These are phyloP conservation scores for Hyperoplus lanceolatus DNA, from an alignment of 2,797 vertebrate species.

Conservation along the genomic window DNA sequence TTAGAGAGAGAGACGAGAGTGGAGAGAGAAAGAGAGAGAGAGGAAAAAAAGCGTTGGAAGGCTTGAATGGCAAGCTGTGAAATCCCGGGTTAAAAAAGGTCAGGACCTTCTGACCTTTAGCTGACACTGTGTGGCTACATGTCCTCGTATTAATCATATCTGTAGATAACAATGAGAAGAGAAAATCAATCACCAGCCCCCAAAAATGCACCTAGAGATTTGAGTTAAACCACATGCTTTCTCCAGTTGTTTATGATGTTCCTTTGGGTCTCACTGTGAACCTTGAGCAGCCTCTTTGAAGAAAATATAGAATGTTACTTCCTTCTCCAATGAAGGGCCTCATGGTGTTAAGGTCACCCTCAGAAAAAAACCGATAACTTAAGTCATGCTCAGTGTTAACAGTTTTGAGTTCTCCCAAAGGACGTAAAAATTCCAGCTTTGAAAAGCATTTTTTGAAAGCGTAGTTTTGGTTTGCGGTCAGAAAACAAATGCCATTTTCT, in stretches of 20 bases:
- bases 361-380: neutral
- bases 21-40: neutral
- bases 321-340: neutral
- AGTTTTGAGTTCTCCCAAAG: slow-evolving; percentile 12
- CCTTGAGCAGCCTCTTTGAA: slow-evolving; percentile 4
- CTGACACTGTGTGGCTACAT: slow-evolving; percentile 19
- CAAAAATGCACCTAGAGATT: slow-evolving; percentile 10
- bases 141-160: slow-evolving; percentile 22
- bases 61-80: slow-evolving; percentile 22
- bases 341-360: slow-evolving; percentile 21
- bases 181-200: neutral
- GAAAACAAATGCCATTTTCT: neutral
- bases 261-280: neutral
- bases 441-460: slow-evolving; percentile 36
- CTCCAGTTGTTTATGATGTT: neutral
- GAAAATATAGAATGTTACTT: neutral
- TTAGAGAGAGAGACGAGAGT: neutral
- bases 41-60: neutral
- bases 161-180: slow-evolving; percentile 2
- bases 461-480: slow-evolving; percentile 42
- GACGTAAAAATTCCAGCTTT: slow-evolving; percentile 30
- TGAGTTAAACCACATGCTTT: slow-evolving; percentile 29
- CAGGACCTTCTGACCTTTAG: slow-evolving; percentile 28
- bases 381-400: neutral
- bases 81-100: neutral